A percentile compares a stretch with the other conserved stretches of the same genome.
Conservation (phyloP, 2,113 vertebrate genomes). For the Marcusenius ussheri region DNA sequence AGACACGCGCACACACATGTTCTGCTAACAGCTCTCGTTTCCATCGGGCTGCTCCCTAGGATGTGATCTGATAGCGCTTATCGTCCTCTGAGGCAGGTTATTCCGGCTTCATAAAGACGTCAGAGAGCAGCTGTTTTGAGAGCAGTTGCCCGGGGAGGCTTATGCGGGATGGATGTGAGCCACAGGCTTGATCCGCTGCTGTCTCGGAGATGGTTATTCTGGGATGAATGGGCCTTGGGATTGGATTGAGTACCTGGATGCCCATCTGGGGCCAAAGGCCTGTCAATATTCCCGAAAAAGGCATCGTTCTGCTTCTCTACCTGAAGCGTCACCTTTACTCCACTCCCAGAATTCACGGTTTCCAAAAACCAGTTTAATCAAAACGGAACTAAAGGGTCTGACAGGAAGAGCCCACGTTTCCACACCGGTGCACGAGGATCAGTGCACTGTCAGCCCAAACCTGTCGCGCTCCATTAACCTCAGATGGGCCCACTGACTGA, state of each 20-base stretch:
- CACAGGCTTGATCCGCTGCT: neutral
- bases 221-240: neutral
- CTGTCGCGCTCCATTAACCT: neutral
- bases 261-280: neutral
- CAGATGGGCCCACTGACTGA: slow-evolving; percentile 9
- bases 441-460: neutral
- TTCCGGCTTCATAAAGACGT: neutral
- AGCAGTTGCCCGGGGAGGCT: neutral
- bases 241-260: neutral
- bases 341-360: neutral
- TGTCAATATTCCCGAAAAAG: neutral
- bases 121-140: neutral
- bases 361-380: neutral
- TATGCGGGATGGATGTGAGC: neutral
- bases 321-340: neutral
- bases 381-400: neutral
- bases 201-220: neutral
- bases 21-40: neutral
- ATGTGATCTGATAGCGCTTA: neutral
- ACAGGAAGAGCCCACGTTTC: neutral
- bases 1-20: neutral
- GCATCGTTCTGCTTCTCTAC: neutral
- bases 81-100: neutral
- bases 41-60: neutral
- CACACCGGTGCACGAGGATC: neutral